Conservation (phyloP, 2,113 vertebrate species). For the Carlito syrichta region DNA sequence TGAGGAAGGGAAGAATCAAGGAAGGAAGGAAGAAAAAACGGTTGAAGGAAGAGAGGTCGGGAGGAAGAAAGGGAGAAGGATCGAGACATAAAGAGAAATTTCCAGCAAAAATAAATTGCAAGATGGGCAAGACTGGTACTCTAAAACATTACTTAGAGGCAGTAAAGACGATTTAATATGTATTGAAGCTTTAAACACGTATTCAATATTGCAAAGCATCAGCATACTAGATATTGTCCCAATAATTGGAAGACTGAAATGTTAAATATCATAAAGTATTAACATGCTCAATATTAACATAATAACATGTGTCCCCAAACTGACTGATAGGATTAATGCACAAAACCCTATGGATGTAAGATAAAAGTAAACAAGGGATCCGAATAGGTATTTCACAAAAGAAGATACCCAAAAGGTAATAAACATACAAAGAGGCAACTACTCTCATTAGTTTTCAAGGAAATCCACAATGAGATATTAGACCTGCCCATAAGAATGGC, state of each 20-base stretch:
- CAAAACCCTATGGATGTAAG: not conserved
- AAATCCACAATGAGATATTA: not conserved
- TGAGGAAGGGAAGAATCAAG: fast-evolving
- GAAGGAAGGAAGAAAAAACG: not conserved
- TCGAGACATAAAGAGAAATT: not conserved
- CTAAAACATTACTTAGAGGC: not conserved
- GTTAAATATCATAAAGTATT: not conserved
- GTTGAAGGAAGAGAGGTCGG: fast-evolving
- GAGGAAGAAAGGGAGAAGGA: fast-evolving
- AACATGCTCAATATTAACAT: not conserved
- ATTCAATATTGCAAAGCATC: not conserved
- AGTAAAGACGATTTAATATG: not conserved
- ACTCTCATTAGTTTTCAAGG: not conserved
- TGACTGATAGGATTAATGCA: not conserved
- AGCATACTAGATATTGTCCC: not conserved
- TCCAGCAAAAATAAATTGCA: not conserved
- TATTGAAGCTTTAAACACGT: not conserved
- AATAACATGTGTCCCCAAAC: not conserved
- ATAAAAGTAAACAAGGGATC: not conserved
- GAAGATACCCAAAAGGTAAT: not conserved
- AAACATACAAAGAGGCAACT: not conserved
- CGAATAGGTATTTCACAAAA: not conserved
- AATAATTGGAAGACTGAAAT: not conserved
- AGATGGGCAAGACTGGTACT: not conserved
- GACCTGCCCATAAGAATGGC: not conserved